Conservation (phyloP, 2,113 vertebrate species). For the Phasianus colchicus region DNA sequence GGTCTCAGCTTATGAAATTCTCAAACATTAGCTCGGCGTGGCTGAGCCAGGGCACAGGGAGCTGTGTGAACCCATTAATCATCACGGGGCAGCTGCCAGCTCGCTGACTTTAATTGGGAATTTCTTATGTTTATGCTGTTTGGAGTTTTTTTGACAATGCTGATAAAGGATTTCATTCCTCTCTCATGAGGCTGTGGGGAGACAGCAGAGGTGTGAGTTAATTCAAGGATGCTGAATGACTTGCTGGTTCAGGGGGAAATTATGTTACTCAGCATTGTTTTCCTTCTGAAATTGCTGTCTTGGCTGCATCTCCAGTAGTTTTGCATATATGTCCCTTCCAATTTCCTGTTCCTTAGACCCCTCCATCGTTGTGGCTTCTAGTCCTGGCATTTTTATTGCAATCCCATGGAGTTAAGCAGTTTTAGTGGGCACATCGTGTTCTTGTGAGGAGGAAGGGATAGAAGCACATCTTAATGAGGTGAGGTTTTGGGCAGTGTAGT, state of each 20-base stretch:
- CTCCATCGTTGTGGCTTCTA: not conserved
- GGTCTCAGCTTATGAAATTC: slow-evolving; percentile 11
- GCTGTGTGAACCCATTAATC: slow-evolving; percentile 28
- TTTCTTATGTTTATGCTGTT: slow-evolving; percentile 24
- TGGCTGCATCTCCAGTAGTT: not conserved
- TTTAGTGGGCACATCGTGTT: slow-evolving; percentile 23
- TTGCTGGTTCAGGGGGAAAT: slow-evolving; percentile 27
- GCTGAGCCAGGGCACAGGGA: not conserved
- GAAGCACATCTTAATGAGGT: slow-evolving; percentile 19
- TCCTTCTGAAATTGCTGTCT: slow-evolving; percentile 22
- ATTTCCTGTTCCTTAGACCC: slow-evolving; percentile 1
- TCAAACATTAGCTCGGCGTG: not conserved
- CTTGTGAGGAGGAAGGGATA: slow-evolving; percentile 3
- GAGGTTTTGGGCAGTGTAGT: not conserved
- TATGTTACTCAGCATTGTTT: slow-evolving; percentile 37
- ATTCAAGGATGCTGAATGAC: slow-evolving; percentile 40
- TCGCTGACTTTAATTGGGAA: slow-evolving; percentile 35
- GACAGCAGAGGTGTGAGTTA: slow-evolving; percentile 16
- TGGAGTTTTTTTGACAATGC: not conserved
- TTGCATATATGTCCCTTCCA: not conserved
- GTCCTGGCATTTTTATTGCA: slow-evolving; percentile 34
- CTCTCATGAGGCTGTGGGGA: not conserved
- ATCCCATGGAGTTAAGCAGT: slow-evolving; percentile 42
- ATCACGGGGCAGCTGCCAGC: slow-evolving; percentile 1
- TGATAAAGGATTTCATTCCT: slow-evolving; percentile 21